These are phyloP conservation scores for Pyrrhosoma nymphula DNA, from an alignment of 2,888 invertebrate species.

Conservation along the genomic window DNA sequence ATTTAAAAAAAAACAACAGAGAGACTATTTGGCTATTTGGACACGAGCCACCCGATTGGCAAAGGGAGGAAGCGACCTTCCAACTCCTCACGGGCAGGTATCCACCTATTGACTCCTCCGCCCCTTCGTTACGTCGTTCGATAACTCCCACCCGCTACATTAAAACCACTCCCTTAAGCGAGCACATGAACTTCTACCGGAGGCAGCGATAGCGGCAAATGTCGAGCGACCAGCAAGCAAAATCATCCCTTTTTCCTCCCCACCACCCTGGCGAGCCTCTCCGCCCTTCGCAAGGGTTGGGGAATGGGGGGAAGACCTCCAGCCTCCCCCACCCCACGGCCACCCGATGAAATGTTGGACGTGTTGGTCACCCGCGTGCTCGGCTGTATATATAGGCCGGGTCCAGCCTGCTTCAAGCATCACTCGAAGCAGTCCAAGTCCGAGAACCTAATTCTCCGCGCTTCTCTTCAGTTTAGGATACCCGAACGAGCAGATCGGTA, in stretches of 20 bases:
- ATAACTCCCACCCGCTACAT: not conserved
- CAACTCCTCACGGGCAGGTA: not conserved
- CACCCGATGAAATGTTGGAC: conserved; percentile 6
- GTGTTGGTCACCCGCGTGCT: not conserved
- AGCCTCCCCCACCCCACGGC: not conserved
- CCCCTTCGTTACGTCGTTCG: not conserved
- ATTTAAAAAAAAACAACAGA: not conserved
- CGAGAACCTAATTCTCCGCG: not conserved
- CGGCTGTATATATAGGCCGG: conserved; percentile 30
- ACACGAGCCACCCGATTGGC: not conserved
- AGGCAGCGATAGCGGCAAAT: not conserved
- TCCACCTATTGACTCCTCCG: not conserved
- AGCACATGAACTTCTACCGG: not conserved
- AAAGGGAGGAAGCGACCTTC: not conserved
- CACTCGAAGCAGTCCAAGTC: not conserved
- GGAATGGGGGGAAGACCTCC: not conserved
- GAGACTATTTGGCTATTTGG: not conserved
- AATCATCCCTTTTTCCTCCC: not conserved
- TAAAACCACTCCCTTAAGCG: not conserved
- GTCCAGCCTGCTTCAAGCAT: not conserved
- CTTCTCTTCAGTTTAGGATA: not conserved
- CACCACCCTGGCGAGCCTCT: not conserved
- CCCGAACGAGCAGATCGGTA: not conserved
- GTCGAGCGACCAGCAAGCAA: not conserved
- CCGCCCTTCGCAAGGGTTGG: not conserved